Base-by-base conservation (phyloP, 2,113 vertebrate species). In the Corythornis vintsioides region DNA sequence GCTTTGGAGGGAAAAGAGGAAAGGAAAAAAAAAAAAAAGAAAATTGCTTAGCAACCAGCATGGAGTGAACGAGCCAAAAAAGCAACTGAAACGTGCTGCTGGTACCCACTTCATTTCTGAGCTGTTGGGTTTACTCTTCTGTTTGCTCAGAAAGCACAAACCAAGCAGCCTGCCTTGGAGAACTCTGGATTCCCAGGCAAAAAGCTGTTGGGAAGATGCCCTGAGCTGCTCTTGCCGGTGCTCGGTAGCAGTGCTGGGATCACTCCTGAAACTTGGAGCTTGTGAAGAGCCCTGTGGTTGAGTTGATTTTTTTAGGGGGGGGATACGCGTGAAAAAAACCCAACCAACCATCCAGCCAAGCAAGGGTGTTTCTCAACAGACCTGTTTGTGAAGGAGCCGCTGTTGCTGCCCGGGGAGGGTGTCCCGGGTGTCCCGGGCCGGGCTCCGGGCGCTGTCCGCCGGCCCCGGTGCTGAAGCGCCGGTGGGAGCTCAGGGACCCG, bases 41-140 rank as follows among this genome's bases (percentile, higher is more conserved):
- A 61, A 88, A 94, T 93, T 81, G 93, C 94, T 96, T 96, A 96
- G 94, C 95, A 97, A 96, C 94, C 83, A 60, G 17, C 81, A 83
- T 93, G 42, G 73, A 92, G 66, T 69, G 73, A 95, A 74, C 48
- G 78, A 94, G 76, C 76, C 69, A 84, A 92, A 94, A 61, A 92
- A 45, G 52, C 64, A 26, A 94, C 33, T n/a, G 52, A 89, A 96
- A 96, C 59, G 47, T 92, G 85, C 77, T 2, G 4, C 85, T 35
- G 76, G 42, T 95, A 73, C 82, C 52, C 60, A 40, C 89, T 95
- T 88, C 7, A 15, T 80, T 64, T 84, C 52, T 67, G 53, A 90
- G 65, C 70, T 56, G 47, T 52, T 88, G 26, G 38, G 13, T 91
- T 92, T 79, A 55, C 50, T 47, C 65, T 76, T 61, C 40, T 42